These are phyloP conservation scores for Esox niger DNA, from an alignment of 2,113 vertebrate genomes.

Conservation along the genomic window DNA sequence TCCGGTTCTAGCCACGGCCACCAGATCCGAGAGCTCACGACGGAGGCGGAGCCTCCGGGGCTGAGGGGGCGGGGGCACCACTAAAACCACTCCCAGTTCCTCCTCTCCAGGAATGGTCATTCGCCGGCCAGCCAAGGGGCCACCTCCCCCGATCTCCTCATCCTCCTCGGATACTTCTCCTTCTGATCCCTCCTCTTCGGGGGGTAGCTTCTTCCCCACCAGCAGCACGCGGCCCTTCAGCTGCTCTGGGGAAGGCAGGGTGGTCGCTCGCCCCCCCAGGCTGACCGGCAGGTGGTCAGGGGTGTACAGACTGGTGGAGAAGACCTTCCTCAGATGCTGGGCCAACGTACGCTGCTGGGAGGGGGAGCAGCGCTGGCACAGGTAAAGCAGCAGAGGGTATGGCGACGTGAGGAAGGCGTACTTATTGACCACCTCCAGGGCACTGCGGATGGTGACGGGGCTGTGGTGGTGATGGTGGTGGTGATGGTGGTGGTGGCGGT, in stretches of 20 bases:
- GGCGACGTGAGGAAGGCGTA: constrained; percentile 90
- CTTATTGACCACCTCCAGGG: constrained; percentile 90
- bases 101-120: constrained; percentile 79
- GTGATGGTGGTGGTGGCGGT: constrained; percentile 59
- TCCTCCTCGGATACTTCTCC: constrained; percentile 96
- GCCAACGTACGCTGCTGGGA: constrained; percentile 86
- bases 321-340: constrained; percentile 85
- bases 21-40: constrained; percentile 87
- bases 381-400: constrained; percentile 89
- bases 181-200: constrained; percentile 76
- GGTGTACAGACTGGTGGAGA: constrained; percentile 83
- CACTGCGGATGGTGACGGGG: constrained; percentile 79
- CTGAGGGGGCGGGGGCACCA: constrained; percentile 76
- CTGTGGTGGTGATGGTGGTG: constrained; percentile 69
- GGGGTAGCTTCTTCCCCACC: constrained; percentile 88
- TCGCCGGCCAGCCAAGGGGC: constrained; percentile 69
- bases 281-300: constrained; percentile 75
- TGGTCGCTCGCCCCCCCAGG: constrained; percentile 66
- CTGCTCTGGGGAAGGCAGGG: constrained; percentile 90
- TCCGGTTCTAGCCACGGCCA: constrained; percentile 81
- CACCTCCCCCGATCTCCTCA: constrained; percentile 86
- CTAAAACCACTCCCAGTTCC: constrained; percentile 73
- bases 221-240: constrained; percentile 86
- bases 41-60: constrained; percentile 82
- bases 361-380: constrained; percentile 89